Evolutionary conservation across 2,113 vertebrate species (phyloP).

Genomic region (Rhinolophus ferrumequinum): DNA sequence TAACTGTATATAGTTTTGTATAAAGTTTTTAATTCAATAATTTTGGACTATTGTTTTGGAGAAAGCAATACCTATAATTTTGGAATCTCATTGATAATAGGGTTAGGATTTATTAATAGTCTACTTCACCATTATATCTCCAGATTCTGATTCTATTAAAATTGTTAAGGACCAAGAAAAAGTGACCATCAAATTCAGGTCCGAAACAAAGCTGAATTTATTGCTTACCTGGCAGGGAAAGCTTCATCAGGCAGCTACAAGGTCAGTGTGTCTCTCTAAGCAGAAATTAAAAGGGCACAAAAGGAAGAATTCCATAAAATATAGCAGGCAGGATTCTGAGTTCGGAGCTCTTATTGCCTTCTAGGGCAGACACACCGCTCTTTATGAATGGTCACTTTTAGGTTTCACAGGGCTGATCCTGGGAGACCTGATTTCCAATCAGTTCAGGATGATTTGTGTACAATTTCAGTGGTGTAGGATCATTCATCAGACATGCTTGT

Average conservation of each 20-base stretch:
- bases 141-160: conserved; percentile 19
- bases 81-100: neutral
- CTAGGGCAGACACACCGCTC: neutral
- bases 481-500: neutral
- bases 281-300: neutral
- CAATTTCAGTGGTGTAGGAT: neutral
- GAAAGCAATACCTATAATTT: neutral
- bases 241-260: neutral
- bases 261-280: neutral
- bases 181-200: neutral
- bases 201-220: neutral
- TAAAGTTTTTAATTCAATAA: too few species aligned
- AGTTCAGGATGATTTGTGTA: neutral
- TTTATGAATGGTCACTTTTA: neutral
- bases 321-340: neutral
- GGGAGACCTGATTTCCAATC: neutral
- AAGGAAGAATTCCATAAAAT: neutral
- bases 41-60: neutral
- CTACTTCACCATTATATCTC: neutral
- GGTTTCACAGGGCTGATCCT: neutral
- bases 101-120: neutral
- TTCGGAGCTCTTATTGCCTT: neutral
- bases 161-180: neutral
- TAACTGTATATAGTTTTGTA: neutral
- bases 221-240: neutral